Evolutionary conservation across 2,797 vertebrate genomes (phyloP).

Genomic region (Syngnathus rostellatus): DNA sequence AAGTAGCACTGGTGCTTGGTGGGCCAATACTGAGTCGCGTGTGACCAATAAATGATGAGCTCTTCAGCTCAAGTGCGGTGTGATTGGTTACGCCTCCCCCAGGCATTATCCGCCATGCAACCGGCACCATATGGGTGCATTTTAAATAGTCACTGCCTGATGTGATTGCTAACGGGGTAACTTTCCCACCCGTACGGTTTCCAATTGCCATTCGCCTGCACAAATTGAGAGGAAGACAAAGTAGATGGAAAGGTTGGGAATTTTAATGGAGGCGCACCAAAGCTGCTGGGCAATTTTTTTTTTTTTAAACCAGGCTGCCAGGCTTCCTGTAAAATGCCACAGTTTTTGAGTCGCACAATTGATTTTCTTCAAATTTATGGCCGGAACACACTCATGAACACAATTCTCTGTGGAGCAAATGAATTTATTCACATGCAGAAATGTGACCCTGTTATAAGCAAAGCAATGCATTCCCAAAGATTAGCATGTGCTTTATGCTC

Average conservation of each 20-base stretch:
- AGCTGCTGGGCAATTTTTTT: conserved; percentile 19
- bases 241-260: conserved; percentile 16
- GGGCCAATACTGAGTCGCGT: conserved; percentile 32
- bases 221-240: conserved; percentile 35
- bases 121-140: conserved; percentile 32
- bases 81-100: conserved; percentile 57
- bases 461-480: neutral
- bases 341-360: conserved; percentile 26
- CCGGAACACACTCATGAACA: neutral
- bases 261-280: conserved; percentile 39
- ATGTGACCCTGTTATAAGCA: neutral
- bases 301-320: neutral
- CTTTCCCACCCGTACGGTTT: conserved; percentile 35
- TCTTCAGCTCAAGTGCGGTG: conserved; percentile 39
- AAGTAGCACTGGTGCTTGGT: conserved; percentile 17
- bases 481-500: conserved; percentile 6
- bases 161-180: conserved; percentile 53
- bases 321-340: conserved; percentile 9
- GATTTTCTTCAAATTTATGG: conserved; percentile 22
- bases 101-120: conserved; percentile 53
- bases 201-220: conserved; percentile 48
- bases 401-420: conserved; percentile 1
- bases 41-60: conserved; percentile 60
- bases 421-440: neutral
- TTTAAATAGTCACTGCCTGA: conserved; percentile 56